Evolutionary conservation across 2,888 invertebrate genomes (phyloP), one percentile per base, ranked within the genome.

Genomic region (Melanchra persicariae): DNA sequence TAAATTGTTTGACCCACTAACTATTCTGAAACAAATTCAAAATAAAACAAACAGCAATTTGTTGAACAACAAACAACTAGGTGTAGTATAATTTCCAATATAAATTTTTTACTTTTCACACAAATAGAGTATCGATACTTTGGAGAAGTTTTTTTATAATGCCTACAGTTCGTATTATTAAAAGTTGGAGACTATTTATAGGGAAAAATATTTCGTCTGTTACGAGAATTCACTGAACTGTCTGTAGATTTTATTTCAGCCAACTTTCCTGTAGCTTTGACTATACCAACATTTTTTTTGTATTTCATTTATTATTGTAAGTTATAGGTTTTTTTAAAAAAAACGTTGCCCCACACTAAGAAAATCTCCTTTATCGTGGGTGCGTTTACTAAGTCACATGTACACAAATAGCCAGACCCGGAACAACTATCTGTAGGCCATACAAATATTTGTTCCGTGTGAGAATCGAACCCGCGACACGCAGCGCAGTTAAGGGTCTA

Each of bases 121-220:
- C 60, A 37, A 40, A 55, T 30, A 49, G 10, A 45, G 54, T 51
- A 45, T 69, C 58, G 22, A 64, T 64, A 64, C 68, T 70, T 64
- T 37, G 30, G 19, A 40, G 40, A 70, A 81, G 55, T 63, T 76
- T 58, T 30, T 75, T 80, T 66, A 70, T 52, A 63, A 30, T 52
- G 47, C 65, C 40, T 19, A 49, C 47, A 58, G 47, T 57, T 37
- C 37, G 30, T 45, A 47, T 47, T 51, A 37, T 62, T 34, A 30
- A 52, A 55, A 68, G 68, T 68, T 63, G 19, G 12, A 40, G 6
- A 59, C 2, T 55, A 54, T 72, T 49, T 43, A n/a, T 17, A n/a
- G n/a, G 17, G 5, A 9, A 22, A 34, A 54, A 15, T 19, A 34
- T 40, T 40, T 37, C 4, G 8, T 30, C 5, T 37, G 19, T 17